Base-by-base conservation (phyloP, 2,888 invertebrate genomes). In the Neuroscelio doddi region DNA sequence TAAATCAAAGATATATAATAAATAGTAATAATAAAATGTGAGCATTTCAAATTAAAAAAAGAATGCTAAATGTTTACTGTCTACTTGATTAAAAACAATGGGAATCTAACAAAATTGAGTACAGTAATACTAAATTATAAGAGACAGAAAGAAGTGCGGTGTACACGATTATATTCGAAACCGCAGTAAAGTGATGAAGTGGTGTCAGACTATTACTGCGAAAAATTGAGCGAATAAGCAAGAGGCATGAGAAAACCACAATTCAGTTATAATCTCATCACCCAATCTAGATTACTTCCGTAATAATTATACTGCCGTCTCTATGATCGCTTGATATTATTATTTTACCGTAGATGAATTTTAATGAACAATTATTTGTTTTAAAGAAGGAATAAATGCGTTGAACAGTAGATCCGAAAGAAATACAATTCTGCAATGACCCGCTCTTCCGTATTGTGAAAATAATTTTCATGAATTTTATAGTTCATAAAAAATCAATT, bases 231-330 rank as follows among this genome's bases (percentile, higher is more conserved):
- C 14, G 7, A 36, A 34, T 26, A 36, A 34, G 34, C 36, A 21
- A 12, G 45, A 34, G 50, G 50, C 34, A 41, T 24, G 24, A 21
- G 21, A 21, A 21, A 21, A 21, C 21, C 21, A 21, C 44, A 41
- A 63, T 63, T 47, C 17, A 58, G 45, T 64, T 53, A 39, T 49
- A 53, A 38, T 46, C 14, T 34, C 7, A n/a, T 10, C 12, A 9
- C 39, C 27, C 21, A 27, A 50, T 50, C 51, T 55, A 58, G 59
- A 64, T 64, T 64, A 53, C 55, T 64, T 64, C 64, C 64, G 59
- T 36, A 34, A 41, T 41, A 57, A 64, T 64, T 49, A 58, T 8
- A 27, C 45, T 16, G n/a, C 16, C 12, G 10, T 32, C 32, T 32
- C 16, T 10, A 42, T 34, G 41, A 34, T 24, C 21, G 34, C 9